Base-by-base conservation (phyloP, 2,113 vertebrate species). In the Vireo altiloquus region DNA sequence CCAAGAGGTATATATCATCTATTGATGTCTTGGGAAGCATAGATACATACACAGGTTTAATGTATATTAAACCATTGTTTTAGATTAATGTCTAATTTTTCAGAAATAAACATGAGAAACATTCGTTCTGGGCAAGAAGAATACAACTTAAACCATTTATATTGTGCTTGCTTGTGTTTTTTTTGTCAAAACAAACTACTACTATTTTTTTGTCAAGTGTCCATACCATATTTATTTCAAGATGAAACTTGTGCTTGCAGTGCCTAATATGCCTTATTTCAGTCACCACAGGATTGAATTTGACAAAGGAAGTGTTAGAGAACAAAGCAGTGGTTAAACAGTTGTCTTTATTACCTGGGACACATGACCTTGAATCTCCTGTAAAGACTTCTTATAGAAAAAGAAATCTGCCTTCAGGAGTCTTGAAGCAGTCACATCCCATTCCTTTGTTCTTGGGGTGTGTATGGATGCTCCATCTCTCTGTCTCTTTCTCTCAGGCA, bases 361-460 rank as follows among this genome's bases (percentile, higher is more conserved):
- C 80, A 81, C 37, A 49, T 96, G 81, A 96, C 88, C 88, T 96
- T 97, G 90, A 59, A 76, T 92, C 53, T 94, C 59, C 47, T 91
- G 92, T 42, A 72, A 93, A 81, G 81, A 69, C 42, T 76, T 78
- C 30, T 88, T 87, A 87, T 31, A 70, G 86, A 35, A 95, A 77
- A 84, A 40, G 88, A 92, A 92, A 84, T 94, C 15, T 94, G 87
- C 81, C 90, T 92, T 93, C 92, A 90, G 54, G 93, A 93, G 40
- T 57, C 23, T 37, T 39, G 50, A 54, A 87, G 70, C 89, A 89
- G 95, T 96, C 94, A 91, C 82, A 90, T 87, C 68, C 61, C 79
- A 87, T 92, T 96, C 52, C 44, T 90, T 87, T 84, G 63, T 90
- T 46, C 16, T 42, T n/a, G 46, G 11, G 11, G 22, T 33, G 19